A percentile compares a stretch with the other conserved stretches of the same genome.
Evolutionary conservation across 2,888 invertebrate genomes (phyloP).

Genomic region (Macrosoma leucophasiata): DNA sequence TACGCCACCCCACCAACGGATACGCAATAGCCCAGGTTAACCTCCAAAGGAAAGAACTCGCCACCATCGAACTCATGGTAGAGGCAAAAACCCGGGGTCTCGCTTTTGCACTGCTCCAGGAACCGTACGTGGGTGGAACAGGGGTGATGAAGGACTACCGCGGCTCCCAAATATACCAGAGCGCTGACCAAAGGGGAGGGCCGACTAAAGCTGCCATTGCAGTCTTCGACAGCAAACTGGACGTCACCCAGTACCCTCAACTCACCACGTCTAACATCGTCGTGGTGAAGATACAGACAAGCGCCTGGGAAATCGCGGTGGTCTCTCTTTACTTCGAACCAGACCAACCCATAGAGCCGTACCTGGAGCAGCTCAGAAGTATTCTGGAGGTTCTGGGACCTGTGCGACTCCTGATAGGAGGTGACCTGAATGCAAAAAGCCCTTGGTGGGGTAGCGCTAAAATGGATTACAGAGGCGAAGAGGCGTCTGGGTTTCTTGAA

Average conservation of each 20-base stretch:
- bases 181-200: conserved; percentile 20
- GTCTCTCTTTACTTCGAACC: background rate
- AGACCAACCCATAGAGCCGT: background rate
- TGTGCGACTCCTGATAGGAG: conserved; percentile 12
- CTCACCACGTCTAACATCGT: conserved; percentile 25
- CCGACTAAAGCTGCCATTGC: conserved; percentile 27
- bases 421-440: conserved; percentile 15
- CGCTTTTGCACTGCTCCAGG: background rate
- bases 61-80: background rate
- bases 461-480: conserved; percentile 12
- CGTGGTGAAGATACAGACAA: conserved; percentile 8
- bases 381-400: background rate
- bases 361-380: background rate
- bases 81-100: background rate
- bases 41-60: background rate
- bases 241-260: conserved; percentile 23
- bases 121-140: background rate
- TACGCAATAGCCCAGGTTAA: background rate
- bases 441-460: conserved; percentile 13
- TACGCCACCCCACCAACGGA: too few species aligned
- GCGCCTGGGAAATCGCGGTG: background rate
- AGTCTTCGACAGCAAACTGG: conserved; percentile 19
- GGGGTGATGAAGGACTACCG: background rate
- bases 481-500: background rate
- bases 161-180: background rate